Conservation (phyloP, 2,113 vertebrate species). For the Hippocampus abdominalis region DNA sequence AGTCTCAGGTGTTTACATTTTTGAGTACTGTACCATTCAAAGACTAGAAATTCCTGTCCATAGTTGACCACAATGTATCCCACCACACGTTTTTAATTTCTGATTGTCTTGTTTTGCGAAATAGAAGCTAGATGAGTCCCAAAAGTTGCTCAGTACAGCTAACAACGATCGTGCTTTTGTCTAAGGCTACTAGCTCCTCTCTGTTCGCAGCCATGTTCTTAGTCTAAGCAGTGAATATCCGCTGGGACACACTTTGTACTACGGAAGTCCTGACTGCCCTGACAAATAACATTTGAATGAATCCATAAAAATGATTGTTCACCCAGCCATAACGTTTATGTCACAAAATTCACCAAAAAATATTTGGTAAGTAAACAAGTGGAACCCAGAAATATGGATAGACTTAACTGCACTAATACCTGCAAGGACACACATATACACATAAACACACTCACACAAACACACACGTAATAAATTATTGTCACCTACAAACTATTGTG, state of each 20-base stretch:
- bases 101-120: no score
- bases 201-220: no score
- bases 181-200: no score
- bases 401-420: neutral
- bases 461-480: constrained; percentile 67
- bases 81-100: no score
- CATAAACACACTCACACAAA: neutral
- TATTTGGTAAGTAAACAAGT: neutral
- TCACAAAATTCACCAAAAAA: neutral
- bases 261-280: neutral
- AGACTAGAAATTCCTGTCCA: no score
- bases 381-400: neutral
- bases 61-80: no score
- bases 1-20: no score
- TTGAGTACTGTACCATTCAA: no score
- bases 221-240: no score
- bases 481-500: constrained; percentile 47
- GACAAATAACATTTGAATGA: neutral
- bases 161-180: neutral
- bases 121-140: no score
- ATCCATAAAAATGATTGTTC: neutral
- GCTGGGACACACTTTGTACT: neutral
- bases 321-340: neutral
- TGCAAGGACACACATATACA: neutral
- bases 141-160: no score